phyloP scores from a whole-genome alignment of 2,797 vertebrate species.

The Pantherophis vulpinus region DNA sequence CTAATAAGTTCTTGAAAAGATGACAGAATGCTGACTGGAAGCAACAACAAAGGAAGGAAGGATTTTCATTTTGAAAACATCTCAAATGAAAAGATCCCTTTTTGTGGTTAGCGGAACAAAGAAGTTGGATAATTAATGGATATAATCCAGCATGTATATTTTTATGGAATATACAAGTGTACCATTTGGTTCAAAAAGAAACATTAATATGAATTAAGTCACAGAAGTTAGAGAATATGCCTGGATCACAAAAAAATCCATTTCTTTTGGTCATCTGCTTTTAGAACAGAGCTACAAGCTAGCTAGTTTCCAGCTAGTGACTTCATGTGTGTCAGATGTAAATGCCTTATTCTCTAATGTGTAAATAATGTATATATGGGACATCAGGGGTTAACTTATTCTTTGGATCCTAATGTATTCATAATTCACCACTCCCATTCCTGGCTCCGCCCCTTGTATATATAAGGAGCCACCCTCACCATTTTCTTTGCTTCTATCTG shows the following conservation, averaged over 20 bases:
- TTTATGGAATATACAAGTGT: background rate
- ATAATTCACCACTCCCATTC: too few species aligned
- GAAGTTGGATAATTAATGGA: background rate
- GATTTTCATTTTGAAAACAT: background rate
- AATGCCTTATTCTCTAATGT: too few species aligned
- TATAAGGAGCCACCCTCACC: too few species aligned
- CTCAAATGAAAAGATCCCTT: background rate
- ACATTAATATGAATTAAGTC: background rate
- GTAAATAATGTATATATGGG: too few species aligned
- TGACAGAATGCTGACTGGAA: slow-evolving; percentile 30
- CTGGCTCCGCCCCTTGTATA: too few species aligned
- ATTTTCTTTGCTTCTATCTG: too few species aligned
- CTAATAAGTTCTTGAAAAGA: slow-evolving; percentile 33
- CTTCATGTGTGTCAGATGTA: too few species aligned
- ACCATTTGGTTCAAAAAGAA: slow-evolving; percentile 4
- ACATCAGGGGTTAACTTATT: too few species aligned
- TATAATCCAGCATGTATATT: slow-evolving; percentile 23
- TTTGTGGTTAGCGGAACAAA: slow-evolving; percentile 16
- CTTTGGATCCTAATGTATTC: too few species aligned
- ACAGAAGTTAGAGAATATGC: background rate
- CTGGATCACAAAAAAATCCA: background rate
- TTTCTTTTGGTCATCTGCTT: background rate
- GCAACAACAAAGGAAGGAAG: background rate
- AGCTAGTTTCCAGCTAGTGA: background rate
- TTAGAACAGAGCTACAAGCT: background rate